phyloP scores from a whole-genome alignment of 2,113 vertebrate species.

The Microtus richardsoni region DNA sequence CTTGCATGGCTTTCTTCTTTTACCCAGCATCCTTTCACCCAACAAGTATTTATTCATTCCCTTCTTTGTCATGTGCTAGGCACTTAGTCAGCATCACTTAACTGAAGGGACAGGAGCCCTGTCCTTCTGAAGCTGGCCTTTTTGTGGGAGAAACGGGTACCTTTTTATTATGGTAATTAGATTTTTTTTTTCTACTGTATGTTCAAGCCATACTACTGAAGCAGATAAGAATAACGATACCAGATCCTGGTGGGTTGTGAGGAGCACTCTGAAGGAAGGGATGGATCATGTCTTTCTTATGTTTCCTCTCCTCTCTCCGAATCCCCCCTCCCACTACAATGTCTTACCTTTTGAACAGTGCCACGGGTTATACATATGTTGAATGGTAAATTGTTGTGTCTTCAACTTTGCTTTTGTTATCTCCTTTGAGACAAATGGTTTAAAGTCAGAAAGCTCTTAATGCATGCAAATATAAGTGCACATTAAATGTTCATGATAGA shows the following conservation, averaged over 20 bases:
- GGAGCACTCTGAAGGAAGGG: not conserved
- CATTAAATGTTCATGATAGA: not conserved
- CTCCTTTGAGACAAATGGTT: constrained; percentile 2
- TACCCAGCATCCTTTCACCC: not conserved
- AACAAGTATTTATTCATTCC: not conserved
- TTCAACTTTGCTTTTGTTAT: constrained; percentile 6
- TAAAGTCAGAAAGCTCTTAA: constrained; percentile 10
- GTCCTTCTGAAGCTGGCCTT: not conserved
- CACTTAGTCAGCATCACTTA: not conserved
- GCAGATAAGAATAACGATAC: not conserved
- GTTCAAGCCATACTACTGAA: not conserved
- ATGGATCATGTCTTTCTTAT: not conserved
- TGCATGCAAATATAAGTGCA: not conserved
- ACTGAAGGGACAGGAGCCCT: not conserved
- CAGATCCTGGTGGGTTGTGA: not conserved
- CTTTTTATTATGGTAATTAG: constrained; percentile 11
- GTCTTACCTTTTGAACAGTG: constrained; percentile 17
- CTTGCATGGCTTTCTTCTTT: not conserved
- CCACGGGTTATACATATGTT: not conserved
- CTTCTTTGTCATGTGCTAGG: not conserved
- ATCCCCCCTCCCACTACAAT: not conserved
- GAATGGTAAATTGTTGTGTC: not conserved
- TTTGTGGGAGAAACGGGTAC: not conserved
- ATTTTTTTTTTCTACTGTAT: not conserved
- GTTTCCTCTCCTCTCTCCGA: not conserved